Evolutionary conservation across 1,140 invertebrate genomes (phyloP), one percentile per base, ranked within the genome.

Genomic region (Coptotermes formosanus): DNA sequence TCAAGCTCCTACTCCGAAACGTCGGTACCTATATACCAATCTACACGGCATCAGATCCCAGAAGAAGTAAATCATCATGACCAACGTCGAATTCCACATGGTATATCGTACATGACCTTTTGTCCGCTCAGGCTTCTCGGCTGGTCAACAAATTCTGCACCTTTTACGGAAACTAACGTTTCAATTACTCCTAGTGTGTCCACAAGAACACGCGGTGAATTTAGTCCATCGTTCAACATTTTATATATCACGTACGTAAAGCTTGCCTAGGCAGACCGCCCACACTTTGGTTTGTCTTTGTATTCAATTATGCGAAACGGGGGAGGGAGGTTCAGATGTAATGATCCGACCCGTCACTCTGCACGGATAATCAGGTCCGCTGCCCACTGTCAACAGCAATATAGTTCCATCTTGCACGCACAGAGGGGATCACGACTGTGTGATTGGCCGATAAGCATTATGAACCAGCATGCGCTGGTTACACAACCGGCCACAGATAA

Each of bases 401-500:
- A 75, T 25, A 75, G 3, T 75, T 75, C 38, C 64, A 75, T 75
- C 64, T 75, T 75, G 64, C 64, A 75, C n/a, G 64, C 64, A n/a
- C 1, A 75, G 25, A 75, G 64, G 25, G 0, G 64, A 75, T 75
- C 64, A 75, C 64, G 64, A 75, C 64, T 75, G n/a, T 75, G 59
- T 16, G 19, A 64, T 64, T 64, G 25, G 64, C 25, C n/a, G 64
- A 30, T 75, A 75, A 75, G 64, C 64, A 7, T 75, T n/a, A 75
- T 75, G 64, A 75, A 75, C 30, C 64, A 75, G 64, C 64, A n/a
- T 75, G 64, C 64, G 19, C 9, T 19, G 9, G 64, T 75, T 75
- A 75, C 64, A 75, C n/a, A 75, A 75, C 59, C 64, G 64, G 52
- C 64, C 64, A 9, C 64, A 75, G 64, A 75, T 75, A n/a, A 75